phyloP scores from a whole-genome alignment of 2,888 invertebrate species.

The Drosophila longiperda region DNA sequence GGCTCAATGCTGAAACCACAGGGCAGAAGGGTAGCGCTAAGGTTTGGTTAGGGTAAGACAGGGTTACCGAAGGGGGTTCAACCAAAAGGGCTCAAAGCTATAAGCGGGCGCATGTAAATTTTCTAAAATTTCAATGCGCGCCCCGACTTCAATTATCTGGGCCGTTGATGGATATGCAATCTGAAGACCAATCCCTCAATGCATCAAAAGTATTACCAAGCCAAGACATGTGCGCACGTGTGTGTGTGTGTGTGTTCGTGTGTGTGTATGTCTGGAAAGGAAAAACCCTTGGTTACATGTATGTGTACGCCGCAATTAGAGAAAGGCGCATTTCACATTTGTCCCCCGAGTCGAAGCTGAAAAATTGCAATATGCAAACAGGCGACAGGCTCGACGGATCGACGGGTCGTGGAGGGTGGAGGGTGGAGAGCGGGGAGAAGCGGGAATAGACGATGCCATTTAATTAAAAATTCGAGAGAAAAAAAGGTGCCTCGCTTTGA shows the following conservation, averaged over 20 bases:
- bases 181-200: conserved; percentile 66
- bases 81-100: neutral
- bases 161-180: conserved; percentile 71
- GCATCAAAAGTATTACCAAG: conserved; percentile 49
- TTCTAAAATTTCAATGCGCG: conserved; percentile 41
- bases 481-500: conserved; percentile 74
- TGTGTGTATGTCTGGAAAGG: conserved; percentile 33
- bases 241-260: conserved; percentile 22
- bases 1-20: conserved; percentile 66
- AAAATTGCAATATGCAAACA: conserved; percentile 79
- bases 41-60: conserved; percentile 17
- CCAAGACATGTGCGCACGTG: conserved; percentile 36
- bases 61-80: conserved; percentile 33
- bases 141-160: conserved; percentile 72
- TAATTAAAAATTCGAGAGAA: conserved; percentile 75
- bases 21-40: conserved; percentile 40
- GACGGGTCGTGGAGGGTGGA: neutral
- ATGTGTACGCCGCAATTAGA: conserved; percentile 76
- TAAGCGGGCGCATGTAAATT: conserved; percentile 61
- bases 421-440: neutral
- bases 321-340: conserved; percentile 68
- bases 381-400: conserved; percentile 46
- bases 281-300: conserved; percentile 53
- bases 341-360: conserved; percentile 35
- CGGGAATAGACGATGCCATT: conserved; percentile 66